Conservation (phyloP, 2,113 vertebrate genomes). For the Brevimyrus niger region DNA sequence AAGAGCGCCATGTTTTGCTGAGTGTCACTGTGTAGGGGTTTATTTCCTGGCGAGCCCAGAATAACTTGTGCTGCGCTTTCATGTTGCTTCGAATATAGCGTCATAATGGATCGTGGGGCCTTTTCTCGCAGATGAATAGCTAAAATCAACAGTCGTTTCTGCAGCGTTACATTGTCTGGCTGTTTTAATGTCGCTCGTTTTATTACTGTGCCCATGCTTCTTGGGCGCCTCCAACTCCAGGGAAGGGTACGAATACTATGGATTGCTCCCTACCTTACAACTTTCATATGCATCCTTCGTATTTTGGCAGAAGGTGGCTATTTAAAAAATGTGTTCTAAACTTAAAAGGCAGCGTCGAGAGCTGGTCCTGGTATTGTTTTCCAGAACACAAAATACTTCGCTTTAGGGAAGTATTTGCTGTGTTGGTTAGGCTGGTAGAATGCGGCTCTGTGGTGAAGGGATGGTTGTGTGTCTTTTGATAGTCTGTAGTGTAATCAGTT, state of each 20-base stretch:
- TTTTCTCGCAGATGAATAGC: background rate
- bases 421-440: background rate
- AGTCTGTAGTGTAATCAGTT: background rate
- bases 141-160: background rate
- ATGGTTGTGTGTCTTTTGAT: background rate
- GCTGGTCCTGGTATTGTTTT: background rate
- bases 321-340: background rate
- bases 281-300: background rate
- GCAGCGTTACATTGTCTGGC: background rate
- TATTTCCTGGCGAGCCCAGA: background rate
- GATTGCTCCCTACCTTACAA: background rate
- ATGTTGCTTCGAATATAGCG: background rate
- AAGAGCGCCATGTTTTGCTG: background rate
- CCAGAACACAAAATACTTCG: background rate
- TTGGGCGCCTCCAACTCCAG: background rate
- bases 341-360: background rate
- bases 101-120: background rate
- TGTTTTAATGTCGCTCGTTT: background rate
- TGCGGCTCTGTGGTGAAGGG: background rate
- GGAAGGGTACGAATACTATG: background rate
- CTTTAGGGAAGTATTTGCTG: background rate
- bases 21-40: background rate
- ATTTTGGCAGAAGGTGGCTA: background rate
- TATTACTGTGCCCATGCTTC: background rate
- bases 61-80: background rate